Evolutionary conservation across 2,888 invertebrate genomes (phyloP).

Genomic region (Selenia dentaria): DNA sequence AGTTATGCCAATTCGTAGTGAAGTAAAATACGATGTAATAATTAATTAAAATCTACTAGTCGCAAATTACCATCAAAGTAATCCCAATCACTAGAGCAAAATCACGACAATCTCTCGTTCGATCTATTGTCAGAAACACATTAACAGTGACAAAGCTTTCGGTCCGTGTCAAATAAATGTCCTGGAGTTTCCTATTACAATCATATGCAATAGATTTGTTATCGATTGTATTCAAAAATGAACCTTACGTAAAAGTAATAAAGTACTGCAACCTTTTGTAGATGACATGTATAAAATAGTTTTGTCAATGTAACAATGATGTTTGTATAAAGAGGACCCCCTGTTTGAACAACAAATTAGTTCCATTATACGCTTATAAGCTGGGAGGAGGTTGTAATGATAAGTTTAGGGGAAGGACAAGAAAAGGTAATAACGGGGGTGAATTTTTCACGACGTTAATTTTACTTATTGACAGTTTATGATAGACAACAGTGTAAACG

Average conservation of each 20-base stretch:
- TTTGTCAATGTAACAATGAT: conserved; percentile 52
- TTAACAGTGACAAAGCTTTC: conserved; percentile 65
- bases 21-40: too few species aligned
- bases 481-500: too few species aligned
- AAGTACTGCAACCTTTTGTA: not conserved
- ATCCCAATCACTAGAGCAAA: conserved; percentile 55
- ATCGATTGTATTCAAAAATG: conserved; percentile 24
- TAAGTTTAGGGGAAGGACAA: conserved; percentile 46
- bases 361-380: conserved; percentile 80
- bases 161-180: conserved; percentile 74
- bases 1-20: too few species aligned
- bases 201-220: not conserved
- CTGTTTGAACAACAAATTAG: conserved; percentile 83
- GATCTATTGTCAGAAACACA: conserved; percentile 42
- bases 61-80: conserved; percentile 44
- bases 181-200: conserved; percentile 58
- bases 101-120: conserved; percentile 59
- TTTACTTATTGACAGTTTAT: not conserved
- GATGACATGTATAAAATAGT: conserved; percentile 15
- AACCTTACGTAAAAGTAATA: conserved; percentile 28
- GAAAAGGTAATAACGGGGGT: conserved; percentile 30
- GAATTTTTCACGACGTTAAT: conserved; percentile 17
- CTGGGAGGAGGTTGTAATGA: conserved; percentile 60
- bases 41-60: conserved; percentile 32
- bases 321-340: conserved; percentile 72